A percentile compares a stretch with the other conserved stretches of the same genome.
These are phyloP conservation scores for Dryobota labecula DNA, from an alignment of 2,888 invertebrate genomes.

Conservation along the genomic window DNA sequence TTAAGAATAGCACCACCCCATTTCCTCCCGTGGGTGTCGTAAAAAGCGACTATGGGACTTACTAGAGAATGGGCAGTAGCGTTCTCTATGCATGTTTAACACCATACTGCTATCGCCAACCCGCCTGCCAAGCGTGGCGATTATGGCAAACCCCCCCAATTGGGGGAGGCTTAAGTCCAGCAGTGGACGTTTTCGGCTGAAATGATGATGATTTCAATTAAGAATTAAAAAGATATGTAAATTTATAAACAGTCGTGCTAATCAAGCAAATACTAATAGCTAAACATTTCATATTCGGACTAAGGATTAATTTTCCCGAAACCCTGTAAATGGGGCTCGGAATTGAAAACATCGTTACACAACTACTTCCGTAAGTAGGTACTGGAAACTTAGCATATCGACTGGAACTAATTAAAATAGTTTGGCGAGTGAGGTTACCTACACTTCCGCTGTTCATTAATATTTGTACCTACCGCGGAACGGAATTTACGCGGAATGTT, in stretches of 20 bases:
- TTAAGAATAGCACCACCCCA: too few species aligned
- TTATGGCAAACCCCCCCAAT: too few species aligned
- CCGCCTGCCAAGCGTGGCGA: too few species aligned
- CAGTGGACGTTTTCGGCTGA: too few species aligned
- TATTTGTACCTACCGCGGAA: conserved; percentile 15
- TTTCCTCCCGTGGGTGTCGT: too few species aligned
- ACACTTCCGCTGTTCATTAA: conserved; percentile 28
- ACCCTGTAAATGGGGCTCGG: neutral
- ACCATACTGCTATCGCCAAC: too few species aligned
- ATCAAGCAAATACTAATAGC: neutral
- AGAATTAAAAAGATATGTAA: neutral
- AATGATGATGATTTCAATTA: too few species aligned
- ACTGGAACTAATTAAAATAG: conserved; percentile 57
- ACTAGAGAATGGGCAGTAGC: too few species aligned
- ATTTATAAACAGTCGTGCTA: neutral
- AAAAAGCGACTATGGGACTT: too few species aligned
- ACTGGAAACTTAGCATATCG: conserved; percentile 15
- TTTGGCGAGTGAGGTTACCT: conserved; percentile 18
- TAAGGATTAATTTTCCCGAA: conserved; percentile 13
- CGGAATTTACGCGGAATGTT: too few species aligned
- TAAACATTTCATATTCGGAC: neutral
- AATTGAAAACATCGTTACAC: conserved; percentile 22
- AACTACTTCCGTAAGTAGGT: neutral
- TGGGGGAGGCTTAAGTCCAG: too few species aligned
- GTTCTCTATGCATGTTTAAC: too few species aligned